Evolutionary conservation across 2,888 invertebrate species (phyloP).

Genomic region (Abrostola triplasia): DNA sequence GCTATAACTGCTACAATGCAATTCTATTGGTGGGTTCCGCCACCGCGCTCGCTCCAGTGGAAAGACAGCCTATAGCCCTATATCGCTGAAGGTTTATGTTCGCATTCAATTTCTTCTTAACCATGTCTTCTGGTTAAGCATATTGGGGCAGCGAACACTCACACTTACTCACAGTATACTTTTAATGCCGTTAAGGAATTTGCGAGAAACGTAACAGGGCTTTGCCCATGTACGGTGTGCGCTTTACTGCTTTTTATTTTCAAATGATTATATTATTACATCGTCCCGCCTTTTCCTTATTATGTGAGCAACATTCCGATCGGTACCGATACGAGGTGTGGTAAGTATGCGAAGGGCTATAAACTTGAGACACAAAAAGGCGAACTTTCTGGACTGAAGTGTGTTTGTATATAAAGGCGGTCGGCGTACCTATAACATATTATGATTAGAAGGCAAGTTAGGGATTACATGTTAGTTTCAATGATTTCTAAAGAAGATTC

Average conservation of each 20-base stretch:
- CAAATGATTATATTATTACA: conserved; percentile 46
- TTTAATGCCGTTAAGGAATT: conserved; percentile 30
- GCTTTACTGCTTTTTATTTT: conserved; percentile 43
- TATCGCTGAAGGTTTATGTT: conserved; percentile 52
- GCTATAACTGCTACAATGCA: too few species aligned
- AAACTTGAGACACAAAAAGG: background rate
- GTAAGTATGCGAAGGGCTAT: conserved; percentile 18
- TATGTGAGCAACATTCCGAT: conserved; percentile 27
- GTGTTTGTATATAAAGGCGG: background rate
- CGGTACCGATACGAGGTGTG: conserved; percentile 10
- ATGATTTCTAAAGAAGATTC: too few species aligned
- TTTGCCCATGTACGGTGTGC: conserved; percentile 32
- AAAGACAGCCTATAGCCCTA: conserved; percentile 30
- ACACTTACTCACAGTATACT: conserved; percentile 7
- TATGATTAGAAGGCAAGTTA: background rate
- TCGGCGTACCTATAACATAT: background rate
- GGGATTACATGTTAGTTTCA: too few species aligned
- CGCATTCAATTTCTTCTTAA: conserved; percentile 39
- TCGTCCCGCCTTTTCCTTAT: conserved; percentile 25
- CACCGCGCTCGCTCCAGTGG: too few species aligned
- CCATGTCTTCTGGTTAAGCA: conserved; percentile 13
- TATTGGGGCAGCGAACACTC: conserved; percentile 37
- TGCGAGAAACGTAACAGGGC: conserved; percentile 15
- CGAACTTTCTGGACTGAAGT: background rate
- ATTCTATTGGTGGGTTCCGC: too few species aligned